Base-by-base conservation (phyloP, 2,888 invertebrate genomes). In the Tortricodes alternella region DNA sequence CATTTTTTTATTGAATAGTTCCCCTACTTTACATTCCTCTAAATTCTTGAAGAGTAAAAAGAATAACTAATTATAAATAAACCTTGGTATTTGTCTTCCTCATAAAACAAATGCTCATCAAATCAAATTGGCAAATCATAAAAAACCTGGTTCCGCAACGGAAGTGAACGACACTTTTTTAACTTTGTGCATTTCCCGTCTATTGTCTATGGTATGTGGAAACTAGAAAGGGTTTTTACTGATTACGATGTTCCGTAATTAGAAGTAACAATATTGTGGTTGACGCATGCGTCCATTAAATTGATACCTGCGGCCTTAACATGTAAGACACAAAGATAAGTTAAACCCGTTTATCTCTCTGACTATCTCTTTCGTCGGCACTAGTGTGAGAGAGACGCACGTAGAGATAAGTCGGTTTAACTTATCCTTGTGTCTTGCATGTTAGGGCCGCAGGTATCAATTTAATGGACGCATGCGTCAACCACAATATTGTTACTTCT, bases 171-270 rank as follows among this genome's bases (percentile, higher is more conserved):
- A 23, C 50, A 32, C 11, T 34, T 51, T 43, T 43, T 41, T 43
- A 11, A 70, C 71, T 65, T 73, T 68, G 60, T 65, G 39, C 59
- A 58, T 64, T 76, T 79, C 76, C 62, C 79, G 74, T 67, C 70
- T 61, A 77, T 78, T 80, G 80, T 81, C 65, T 76, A 55, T 65
- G 50, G 51, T 60, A 69, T 64, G 63, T 67, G 61, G 69, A 73
- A 74, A 75, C 18, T n/a, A 27, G 70, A 70, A 69, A 24, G 21
- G 9, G 16, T 44, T 32, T 34, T 9, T 41, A 15, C n/a, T 15
- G 27, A 9, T 27, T 24, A 23, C 24, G 23, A 16, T 19, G n/a
- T 29, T 18, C 27, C 4, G 11, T 24, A 21, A 41, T 34, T 15
- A 43, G 23, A 16, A 41, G 41, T 51, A 19, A 32, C 9, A 24